These are phyloP conservation scores for Polia nebulosa DNA, from an alignment of 2,888 invertebrate species.

Conservation along the genomic window DNA sequence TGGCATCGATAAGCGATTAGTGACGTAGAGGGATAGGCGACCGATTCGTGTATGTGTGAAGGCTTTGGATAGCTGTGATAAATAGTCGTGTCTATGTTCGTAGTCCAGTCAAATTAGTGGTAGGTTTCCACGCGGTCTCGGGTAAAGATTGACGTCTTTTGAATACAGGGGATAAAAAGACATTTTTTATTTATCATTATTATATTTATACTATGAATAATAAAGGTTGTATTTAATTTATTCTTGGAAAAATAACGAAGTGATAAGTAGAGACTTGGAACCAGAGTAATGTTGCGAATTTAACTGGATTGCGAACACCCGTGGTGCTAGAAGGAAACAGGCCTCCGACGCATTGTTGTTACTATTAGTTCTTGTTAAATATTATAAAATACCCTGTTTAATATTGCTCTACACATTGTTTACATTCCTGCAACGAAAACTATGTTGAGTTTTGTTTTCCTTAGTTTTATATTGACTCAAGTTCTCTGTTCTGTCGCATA, in stretches of 20 bases:
- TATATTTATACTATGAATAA: constrained; percentile 60
- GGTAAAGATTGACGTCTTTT: constrained; percentile 40
- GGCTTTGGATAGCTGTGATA: constrained; percentile 77
- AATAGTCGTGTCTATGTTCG: constrained; percentile 63
- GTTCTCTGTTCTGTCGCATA: constrained; percentile 81
- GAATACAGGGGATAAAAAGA: constrained; percentile 63
- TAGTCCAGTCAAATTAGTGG: constrained; percentile 60
- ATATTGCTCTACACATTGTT: constrained; percentile 88
- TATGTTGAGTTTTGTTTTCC: constrained; percentile 89
- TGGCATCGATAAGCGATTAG: constrained; percentile 42
- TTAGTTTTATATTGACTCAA: constrained; percentile 84
- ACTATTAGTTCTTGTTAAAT: constrained; percentile 86
- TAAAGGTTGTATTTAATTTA: constrained; percentile 62
- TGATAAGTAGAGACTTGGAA: constrained; percentile 17
- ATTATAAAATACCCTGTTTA: constrained; percentile 83
- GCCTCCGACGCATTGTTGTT: constrained; percentile 86
- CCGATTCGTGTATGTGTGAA: constrained; percentile 62
- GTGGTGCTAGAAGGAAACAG: constrained; percentile 87
- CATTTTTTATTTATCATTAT: constrained; percentile 57
- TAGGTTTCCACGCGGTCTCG: constrained; percentile 45
- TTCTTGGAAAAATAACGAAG: constrained; percentile 50
- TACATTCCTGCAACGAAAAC: constrained; percentile 89
- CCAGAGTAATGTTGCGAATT: constrained; percentile 26
- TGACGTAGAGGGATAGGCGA: constrained; percentile 57
- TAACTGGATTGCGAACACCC: constrained; percentile 69